Percentiles rank a stretch among this genome's conserved stretches.
Evolutionary conservation across 1,140 invertebrate species (phyloP).

Genomic region (Sycobia sp.): DNA sequence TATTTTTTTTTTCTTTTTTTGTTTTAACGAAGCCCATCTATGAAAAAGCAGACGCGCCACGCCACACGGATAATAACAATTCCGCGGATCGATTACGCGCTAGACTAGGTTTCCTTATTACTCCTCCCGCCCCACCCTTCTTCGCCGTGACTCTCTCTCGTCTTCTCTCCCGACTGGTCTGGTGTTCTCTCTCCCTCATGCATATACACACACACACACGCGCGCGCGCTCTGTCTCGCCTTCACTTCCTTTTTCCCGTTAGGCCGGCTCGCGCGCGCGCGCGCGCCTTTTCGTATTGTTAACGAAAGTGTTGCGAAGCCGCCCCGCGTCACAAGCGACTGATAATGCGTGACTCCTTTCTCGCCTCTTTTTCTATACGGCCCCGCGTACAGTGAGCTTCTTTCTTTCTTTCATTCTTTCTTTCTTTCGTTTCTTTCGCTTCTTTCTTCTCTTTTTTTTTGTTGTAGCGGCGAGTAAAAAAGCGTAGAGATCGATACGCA

Average conservation of each 20-base stretch:
- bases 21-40: too few species aligned
- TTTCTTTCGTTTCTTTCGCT: too few species aligned
- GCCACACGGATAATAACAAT: constrained; percentile 1
- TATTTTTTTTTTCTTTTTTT: too few species aligned
- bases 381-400: too few species aligned
- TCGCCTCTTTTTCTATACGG: neutral
- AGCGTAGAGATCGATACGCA: neutral
- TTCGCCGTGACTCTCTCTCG: too few species aligned
- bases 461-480: neutral
- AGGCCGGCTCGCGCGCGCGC: neutral
- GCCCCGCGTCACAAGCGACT: neutral
- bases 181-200: too few species aligned
- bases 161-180: too few species aligned
- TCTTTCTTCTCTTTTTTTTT: too few species aligned
- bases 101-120: constrained; percentile 4
- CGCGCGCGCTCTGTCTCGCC: too few species aligned
- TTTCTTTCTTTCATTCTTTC: too few species aligned
- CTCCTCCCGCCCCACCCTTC: neutral
- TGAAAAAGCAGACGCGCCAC: too few species aligned
- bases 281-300: neutral
- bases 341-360: constrained; percentile 28
- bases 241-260: constrained; percentile 6
- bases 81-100: neutral
- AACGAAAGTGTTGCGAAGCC: constrained; percentile 21
- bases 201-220: too few species aligned